phyloP scores from a whole-genome alignment of 1,140 invertebrate species.

The Hyphantria cunea region DNA sequence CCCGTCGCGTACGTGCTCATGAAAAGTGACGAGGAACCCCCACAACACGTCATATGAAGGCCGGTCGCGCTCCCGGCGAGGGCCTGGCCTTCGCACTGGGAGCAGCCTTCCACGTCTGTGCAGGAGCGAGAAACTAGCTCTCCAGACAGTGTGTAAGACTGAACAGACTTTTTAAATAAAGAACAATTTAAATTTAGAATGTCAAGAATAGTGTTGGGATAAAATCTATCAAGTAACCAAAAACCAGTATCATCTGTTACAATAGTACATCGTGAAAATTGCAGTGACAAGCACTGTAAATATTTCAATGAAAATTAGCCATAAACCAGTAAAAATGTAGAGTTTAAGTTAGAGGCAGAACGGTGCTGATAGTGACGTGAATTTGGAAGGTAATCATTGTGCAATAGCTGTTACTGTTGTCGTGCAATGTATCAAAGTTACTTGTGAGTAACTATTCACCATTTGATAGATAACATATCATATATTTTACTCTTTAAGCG shows the following conservation, averaged over 20 bases:
- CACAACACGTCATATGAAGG: conserved; percentile 90
- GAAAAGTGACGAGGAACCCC: conserved; percentile 82
- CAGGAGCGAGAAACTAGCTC: conserved; percentile 56
- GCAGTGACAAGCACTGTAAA: neutral
- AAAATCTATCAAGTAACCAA: neutral
- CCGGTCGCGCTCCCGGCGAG: conserved; percentile 89
- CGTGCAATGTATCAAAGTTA: conserved; percentile 35
- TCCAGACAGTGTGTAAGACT: conserved; percentile 63
- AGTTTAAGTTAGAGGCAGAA: conserved; percentile 5
- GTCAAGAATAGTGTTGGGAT: conserved; percentile 12
- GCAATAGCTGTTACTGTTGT: conserved; percentile 33
- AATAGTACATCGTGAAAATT: neutral
- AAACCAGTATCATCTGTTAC: neutral
- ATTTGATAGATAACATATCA: conserved; percentile 49
- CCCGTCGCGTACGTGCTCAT: conserved; percentile 82
- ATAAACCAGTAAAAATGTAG: neutral
- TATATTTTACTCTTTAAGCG: conserved; percentile 34
- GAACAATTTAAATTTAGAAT: neutral
- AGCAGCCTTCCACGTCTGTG: conserved; percentile 71
- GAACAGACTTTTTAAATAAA: conserved; percentile 12
- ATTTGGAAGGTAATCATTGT: conserved; percentile 11
- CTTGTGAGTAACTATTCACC: conserved; percentile 7
- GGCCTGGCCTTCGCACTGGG: conserved; percentile 81
- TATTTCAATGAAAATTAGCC: neutral
- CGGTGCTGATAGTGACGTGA: conserved; percentile 21